Evolutionary conservation across 2,797 vertebrate genomes (phyloP), one percentile per base, ranked within the genome.

Genomic region (Cygnus olor): DNA sequence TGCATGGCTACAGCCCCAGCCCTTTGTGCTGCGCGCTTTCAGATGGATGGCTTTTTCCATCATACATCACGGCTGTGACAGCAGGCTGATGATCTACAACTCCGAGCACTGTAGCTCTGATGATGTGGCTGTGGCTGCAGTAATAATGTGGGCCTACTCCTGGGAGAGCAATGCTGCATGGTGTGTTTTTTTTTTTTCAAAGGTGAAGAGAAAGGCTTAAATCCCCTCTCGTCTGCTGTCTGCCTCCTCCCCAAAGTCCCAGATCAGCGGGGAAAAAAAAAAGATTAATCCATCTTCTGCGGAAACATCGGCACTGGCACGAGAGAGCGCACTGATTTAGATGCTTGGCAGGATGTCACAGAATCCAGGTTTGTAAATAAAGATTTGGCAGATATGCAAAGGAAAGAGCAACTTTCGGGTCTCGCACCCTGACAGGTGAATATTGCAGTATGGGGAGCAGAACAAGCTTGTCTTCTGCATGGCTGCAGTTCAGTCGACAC

Each of bases 1-100:
- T 90, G 56, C 80, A 89, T 96, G 88, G 66, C 94, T 95, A 90
- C 66, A 74, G 91, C 86, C 78, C 57, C 60, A 22, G 80, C 70
- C 89, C 92, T 97, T 93, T 95, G 94, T 88, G 93, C 85, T 49
- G 49, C 0, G 34, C 7, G 4, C 92, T 90, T 93, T 89, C 96
- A 96, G 96, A 97, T 74, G 92, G 96, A 97, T 97, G 95, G 85
- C 91, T 96, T 96, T 97, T 97, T 94, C 95, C 83, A 92, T 95
- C 96, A 87, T 97, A 63, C 87, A 95, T 98, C 97, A 96, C 42
- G 36, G 70, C 83, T 34, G 36, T 91, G 97, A 97, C 97, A 97
- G 97, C 96, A 57, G 87, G 79, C 91, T 87, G 93, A 94, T 98
- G 97, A 98, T 97, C 96, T 97, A 96, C 95, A 93, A 84, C 94